Conservation (phyloP, 2,888 invertebrate species). For the Morpho deidamia region DNA sequence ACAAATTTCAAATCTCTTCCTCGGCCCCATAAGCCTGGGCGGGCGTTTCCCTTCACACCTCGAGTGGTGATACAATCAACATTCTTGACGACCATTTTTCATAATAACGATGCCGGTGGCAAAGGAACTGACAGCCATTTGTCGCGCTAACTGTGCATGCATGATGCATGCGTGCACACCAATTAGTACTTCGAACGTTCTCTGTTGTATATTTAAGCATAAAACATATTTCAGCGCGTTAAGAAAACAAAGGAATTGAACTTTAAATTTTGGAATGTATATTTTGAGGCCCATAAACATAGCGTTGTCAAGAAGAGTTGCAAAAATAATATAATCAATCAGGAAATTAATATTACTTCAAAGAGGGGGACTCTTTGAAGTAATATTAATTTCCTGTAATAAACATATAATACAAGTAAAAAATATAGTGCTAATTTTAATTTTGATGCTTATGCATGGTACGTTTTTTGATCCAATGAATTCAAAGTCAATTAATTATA, state of each 20-base stretch:
- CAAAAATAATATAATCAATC: too few relatives aligned
- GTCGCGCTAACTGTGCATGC: constrained; percentile 22
- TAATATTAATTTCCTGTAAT: too few relatives aligned
- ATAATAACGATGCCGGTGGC: constrained; percentile 25
- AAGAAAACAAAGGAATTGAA: not conserved
- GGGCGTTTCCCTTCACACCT: constrained; percentile 16
- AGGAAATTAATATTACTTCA: too few relatives aligned
- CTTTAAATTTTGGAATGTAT: not conserved
- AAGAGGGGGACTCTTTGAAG: too few relatives aligned
- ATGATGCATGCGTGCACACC: constrained; percentile 17
- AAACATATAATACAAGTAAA: too few relatives aligned
- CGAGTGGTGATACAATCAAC: constrained; percentile 25
- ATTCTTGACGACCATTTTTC: constrained; percentile 28
- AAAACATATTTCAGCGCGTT: not conserved
- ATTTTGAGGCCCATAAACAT: too few relatives aligned
- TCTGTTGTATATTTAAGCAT: not conserved
- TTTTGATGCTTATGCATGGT: too few relatives aligned
- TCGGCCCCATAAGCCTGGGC: not conserved
- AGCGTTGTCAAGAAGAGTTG: too few relatives aligned
- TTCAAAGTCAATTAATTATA: too few relatives aligned
- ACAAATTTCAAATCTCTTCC: not conserved
- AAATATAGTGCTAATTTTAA: too few relatives aligned
- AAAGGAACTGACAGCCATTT: constrained; percentile 22
- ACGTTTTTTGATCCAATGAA: too few relatives aligned
- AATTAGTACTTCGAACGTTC: constrained; percentile 13